Conservation (phyloP, 2,888 invertebrate genomes). For the Sinhomidia bicolor region DNA sequence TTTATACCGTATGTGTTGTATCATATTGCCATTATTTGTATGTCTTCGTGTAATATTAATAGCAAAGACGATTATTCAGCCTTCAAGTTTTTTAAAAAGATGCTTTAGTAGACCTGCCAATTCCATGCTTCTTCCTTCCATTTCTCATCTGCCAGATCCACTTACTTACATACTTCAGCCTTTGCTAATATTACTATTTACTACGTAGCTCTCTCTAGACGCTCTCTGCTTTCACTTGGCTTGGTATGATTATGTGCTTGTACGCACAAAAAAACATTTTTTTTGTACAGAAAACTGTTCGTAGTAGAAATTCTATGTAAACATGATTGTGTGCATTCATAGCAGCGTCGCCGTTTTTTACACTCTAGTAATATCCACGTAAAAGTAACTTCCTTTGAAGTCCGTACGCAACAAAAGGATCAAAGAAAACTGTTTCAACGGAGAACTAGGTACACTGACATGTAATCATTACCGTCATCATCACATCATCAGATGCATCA, state of each 20-base stretch:
- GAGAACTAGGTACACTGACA: too few species aligned
- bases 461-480: neutral
- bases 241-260: too few species aligned
- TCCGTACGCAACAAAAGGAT: conserved; percentile 22
- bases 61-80: conserved; percentile 37
- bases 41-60: conserved; percentile 5
- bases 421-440: conserved; percentile 11
- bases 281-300: too few species aligned
- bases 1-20: too few species aligned
- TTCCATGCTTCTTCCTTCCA: conserved; percentile 5
- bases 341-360: neutral
- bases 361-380: neutral
- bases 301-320: too few species aligned
- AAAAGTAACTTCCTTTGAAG: conserved; percentile 8
- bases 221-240: too few species aligned
- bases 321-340: neutral
- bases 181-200: too few species aligned
- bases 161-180: too few species aligned
- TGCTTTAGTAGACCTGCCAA: neutral
- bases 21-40: neutral
- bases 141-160: neutral
- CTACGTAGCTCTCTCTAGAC: too few species aligned
- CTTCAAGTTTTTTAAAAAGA: neutral
- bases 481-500: neutral
- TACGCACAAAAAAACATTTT: too few species aligned